Percentiles rank a stretch among this genome's conserved stretches.
These are phyloP conservation scores for Amblyornis subalaris DNA, from an alignment of 2,113 vertebrate species.

Conservation along the genomic window DNA sequence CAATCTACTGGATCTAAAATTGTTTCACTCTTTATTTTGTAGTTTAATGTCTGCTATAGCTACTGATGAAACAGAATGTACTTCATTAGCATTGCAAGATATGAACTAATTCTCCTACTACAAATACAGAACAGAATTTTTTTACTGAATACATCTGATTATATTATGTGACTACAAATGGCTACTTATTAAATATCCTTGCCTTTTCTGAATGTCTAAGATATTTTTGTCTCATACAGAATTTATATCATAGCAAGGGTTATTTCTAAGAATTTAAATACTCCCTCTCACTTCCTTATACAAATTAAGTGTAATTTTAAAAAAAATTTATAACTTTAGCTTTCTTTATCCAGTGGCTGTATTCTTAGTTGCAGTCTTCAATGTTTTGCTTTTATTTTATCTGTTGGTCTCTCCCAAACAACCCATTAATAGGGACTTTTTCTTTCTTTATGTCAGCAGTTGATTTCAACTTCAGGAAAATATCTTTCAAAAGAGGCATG, in stretches of 20 bases:
- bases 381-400: neutral
- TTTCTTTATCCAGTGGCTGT: neutral
- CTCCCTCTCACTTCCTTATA: neutral
- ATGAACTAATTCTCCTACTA: neutral
- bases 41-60: neutral
- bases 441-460: neutral
- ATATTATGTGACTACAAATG: neutral
- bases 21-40: neutral
- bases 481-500: neutral
- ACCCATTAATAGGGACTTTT: accelerated
- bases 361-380: neutral
- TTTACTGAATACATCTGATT: neutral
- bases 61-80: neutral
- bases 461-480: neutral
- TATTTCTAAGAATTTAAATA: neutral
- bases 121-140: neutral
- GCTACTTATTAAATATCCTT: neutral
- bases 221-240: neutral
- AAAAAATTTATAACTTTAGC: neutral
- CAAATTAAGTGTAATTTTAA: neutral
- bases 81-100: neutral
- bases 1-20: neutral
- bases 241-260: neutral
- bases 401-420: neutral
- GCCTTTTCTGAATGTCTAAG: neutral